Conservation (phyloP, 2,888 invertebrate genomes). For the Drosophila anomalipes region DNA sequence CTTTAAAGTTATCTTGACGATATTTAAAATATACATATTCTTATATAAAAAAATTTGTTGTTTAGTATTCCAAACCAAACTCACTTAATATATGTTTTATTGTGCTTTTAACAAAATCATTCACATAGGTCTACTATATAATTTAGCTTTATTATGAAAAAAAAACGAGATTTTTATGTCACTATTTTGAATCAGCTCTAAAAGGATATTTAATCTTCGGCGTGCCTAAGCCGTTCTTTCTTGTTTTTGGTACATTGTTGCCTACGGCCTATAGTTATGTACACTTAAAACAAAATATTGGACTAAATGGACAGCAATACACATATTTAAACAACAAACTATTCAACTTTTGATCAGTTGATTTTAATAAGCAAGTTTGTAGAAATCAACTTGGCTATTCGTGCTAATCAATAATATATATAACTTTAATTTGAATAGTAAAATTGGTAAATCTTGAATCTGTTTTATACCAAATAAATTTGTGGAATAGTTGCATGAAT, state of each 20-base stretch:
- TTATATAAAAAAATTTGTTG: background rate
- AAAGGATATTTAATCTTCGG: background rate
- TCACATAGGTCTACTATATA: no score
- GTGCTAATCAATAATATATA: background rate
- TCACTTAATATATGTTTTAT: background rate
- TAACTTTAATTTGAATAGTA: background rate
- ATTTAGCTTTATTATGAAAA: background rate
- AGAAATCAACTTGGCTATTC: background rate
- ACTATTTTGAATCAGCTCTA: background rate
- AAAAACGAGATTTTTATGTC: background rate
- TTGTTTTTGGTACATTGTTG: conserved; percentile 15
- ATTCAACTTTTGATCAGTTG: background rate
- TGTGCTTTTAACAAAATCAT: background rate
- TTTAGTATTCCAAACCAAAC: background rate
- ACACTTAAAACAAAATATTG: background rate
- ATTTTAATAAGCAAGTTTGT: background rate
- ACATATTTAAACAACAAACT: background rate
- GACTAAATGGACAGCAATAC: accelerated
- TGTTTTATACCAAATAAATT: background rate
- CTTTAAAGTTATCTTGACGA: background rate
- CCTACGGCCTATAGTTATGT: conserved; percentile 16
- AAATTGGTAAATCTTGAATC: background rate
- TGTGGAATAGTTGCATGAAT: background rate
- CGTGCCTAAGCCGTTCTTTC: background rate
- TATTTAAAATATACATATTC: background rate